Conservation (phyloP, 1,140 invertebrate genomes). For the Rhopalosiphum padi region DNA sequence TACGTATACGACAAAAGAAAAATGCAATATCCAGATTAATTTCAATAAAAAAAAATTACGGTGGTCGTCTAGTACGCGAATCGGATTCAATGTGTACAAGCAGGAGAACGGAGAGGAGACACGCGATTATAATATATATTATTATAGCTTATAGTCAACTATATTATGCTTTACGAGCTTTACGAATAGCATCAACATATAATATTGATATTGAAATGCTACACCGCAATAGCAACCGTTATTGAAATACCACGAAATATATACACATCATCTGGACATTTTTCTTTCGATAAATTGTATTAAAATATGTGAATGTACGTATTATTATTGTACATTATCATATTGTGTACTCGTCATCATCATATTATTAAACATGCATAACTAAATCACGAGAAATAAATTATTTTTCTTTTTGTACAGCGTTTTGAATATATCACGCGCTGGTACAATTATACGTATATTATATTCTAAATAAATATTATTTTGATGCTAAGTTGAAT, state of each 20-base stretch:
- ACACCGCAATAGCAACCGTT: not conserved
- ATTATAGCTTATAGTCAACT: not conserved
- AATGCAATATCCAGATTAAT: not conserved
- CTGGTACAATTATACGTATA: not conserved
- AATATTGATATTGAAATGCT: not conserved
- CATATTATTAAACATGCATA: not conserved
- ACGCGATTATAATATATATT: not conserved
- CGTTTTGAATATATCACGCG: not conserved
- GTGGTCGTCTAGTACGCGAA: not conserved
- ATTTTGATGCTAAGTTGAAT: not conserved
- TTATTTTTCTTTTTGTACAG: not conserved
- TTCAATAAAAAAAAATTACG: not conserved
- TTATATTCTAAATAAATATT: not conserved
- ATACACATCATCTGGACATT: too few relatives aligned
- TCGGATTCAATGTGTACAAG: not conserved
- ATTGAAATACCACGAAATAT: not conserved
- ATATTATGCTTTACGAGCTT: not conserved
- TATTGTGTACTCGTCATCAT: too few relatives aligned
- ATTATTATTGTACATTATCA: too few relatives aligned
- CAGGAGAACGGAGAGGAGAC: not conserved
- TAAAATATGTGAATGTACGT: not conserved
- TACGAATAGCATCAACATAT: not conserved
- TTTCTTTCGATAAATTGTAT: not conserved
- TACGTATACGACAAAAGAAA: not conserved
- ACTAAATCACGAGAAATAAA: not conserved